phyloP scores from a whole-genome alignment of 2,888 invertebrate species.

The Polia nebulosa region DNA sequence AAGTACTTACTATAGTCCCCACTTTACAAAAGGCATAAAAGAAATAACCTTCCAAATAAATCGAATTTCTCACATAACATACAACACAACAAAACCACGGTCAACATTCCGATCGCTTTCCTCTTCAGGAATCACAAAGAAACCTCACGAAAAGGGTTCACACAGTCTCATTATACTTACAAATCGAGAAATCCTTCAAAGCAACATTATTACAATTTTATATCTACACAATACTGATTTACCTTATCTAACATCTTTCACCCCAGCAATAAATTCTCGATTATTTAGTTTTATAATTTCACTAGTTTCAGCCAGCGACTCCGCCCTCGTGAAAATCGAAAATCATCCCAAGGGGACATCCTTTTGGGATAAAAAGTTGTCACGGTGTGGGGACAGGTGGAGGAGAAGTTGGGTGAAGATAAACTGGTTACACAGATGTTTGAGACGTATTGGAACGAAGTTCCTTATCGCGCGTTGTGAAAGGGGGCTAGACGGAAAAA shows the following conservation, averaged over 20 bases:
- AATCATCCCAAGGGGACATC: no score
- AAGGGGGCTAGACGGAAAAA: no score
- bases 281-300: conserved; percentile 1
- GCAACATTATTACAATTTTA: not conserved
- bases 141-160: conserved; percentile 14
- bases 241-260: not conserved
- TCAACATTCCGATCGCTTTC: conserved; percentile 14
- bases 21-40: not conserved
- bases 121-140: conserved; percentile 8
- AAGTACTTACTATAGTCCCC: not conserved
- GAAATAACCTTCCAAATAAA: not conserved
- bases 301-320: no score
- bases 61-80: not conserved
- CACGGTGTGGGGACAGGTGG: no score
- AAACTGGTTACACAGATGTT: no score
- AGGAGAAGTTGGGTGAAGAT: no score
- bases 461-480: no score
- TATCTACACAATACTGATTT: not conserved
- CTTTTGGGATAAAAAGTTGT: no score
- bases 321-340: no score
- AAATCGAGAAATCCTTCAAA: not conserved
- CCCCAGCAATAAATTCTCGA: not conserved
- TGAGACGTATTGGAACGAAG: no score
- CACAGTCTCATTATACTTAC: not conserved
- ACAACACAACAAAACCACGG: not conserved